Conservation (phyloP, 1,140 invertebrate genomes). For the Cotesia vestalis region DNA sequence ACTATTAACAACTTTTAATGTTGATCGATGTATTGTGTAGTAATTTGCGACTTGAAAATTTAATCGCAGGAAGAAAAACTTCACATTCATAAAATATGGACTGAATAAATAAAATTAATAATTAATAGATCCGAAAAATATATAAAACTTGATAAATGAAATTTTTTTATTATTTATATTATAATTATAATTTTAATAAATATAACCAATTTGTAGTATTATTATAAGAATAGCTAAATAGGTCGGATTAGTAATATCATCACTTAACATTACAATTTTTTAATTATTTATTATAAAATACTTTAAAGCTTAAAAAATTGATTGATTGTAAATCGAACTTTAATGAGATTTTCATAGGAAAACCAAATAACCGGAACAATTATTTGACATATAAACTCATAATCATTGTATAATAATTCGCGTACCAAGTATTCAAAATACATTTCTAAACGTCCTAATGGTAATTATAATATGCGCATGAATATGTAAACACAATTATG, state of each 20-base stretch:
- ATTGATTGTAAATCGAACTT: background rate
- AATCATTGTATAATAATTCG: slow-evolving; percentile 20
- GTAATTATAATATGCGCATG: slow-evolving; percentile 16
- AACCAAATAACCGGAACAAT: slow-evolving; percentile 7
- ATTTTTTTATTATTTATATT: slow-evolving; percentile 15
- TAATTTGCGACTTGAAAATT: background rate
- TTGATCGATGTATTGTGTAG: slow-evolving; percentile 2
- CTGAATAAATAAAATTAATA: slow-evolving; percentile 9
- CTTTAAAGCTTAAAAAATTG: background rate
- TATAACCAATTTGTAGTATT: slow-evolving; percentile 11
- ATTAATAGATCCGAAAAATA: slow-evolving; percentile 3
- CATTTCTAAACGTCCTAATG: slow-evolving; percentile 28
- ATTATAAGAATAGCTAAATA: background rate
- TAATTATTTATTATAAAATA: slow-evolving; percentile 8
- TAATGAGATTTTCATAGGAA: background rate
- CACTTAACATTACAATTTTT: background rate
- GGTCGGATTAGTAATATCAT: slow-evolving; percentile 17
- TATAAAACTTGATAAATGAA: slow-evolving; percentile 4
- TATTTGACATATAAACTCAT: slow-evolving; percentile 23
- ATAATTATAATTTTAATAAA: background rate
- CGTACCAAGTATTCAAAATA: slow-evolving; percentile 14
- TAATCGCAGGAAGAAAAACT: background rate
- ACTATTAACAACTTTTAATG: background rate
- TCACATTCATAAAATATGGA: slow-evolving; percentile 21
- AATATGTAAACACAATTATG: background rate